Conservation (phyloP, 2,113 vertebrate species). For the Odontesthes bonariensis region DNA sequence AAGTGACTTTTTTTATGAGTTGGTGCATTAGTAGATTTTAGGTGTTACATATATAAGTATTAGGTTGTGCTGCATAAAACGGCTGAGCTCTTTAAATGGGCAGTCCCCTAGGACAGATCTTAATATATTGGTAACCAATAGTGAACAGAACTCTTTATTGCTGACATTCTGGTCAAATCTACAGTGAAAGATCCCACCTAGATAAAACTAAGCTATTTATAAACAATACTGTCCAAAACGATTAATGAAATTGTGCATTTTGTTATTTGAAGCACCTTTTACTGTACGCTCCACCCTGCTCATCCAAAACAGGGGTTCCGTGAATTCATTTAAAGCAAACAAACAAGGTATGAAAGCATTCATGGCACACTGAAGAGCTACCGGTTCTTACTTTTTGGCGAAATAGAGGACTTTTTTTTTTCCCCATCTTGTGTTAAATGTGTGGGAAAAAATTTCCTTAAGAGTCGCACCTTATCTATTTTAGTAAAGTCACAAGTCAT, state of each 20-base stretch:
- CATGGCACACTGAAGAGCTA: constrained; percentile 56
- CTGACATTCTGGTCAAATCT: constrained; percentile 81
- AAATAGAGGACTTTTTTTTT: constrained; percentile 50
- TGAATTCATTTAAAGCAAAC: constrained; percentile 49
- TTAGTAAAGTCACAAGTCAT: constrained; percentile 53
- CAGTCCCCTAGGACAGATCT: constrained; percentile 85
- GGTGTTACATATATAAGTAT: constrained; percentile 81
- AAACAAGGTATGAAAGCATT: constrained; percentile 54
- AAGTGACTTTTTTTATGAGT: constrained; percentile 69
- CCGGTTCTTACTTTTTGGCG: constrained; percentile 35
- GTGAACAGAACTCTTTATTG: constrained; percentile 83
- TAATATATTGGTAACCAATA: constrained; percentile 89
- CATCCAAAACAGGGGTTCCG: constrained; percentile 45
- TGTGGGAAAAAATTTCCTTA: constrained; percentile 76
- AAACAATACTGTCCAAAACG: constrained; percentile 64
- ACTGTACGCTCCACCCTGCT: constrained; percentile 27
- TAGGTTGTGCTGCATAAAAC: constrained; percentile 82
- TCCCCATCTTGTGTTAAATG: constrained; percentile 75
- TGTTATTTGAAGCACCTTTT: constrained; percentile 77
- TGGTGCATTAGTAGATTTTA: constrained; percentile 79
- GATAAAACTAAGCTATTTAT: constrained; percentile 68
- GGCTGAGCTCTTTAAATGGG: constrained; percentile 78
- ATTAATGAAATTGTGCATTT: constrained; percentile 62
- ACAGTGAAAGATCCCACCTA: constrained; percentile 69
- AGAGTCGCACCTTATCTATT: constrained; percentile 82